Conservation (phyloP, 2,888 invertebrate genomes). For the Criorhina ranunculi region DNA sequence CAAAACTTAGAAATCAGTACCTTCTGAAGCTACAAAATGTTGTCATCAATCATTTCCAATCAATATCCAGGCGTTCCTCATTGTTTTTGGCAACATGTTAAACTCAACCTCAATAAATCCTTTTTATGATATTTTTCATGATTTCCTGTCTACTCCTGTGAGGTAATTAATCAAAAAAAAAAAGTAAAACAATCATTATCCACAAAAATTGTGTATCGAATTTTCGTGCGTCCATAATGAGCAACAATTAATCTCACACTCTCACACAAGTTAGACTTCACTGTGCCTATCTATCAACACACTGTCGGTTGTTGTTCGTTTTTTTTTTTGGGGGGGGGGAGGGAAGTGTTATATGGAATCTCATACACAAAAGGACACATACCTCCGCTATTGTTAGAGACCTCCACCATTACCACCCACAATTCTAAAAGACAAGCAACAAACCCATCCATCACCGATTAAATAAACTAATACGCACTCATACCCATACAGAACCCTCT, state of each 20-base stretch:
- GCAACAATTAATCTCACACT: slow-evolving; percentile 68
- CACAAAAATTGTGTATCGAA: slow-evolving; percentile 59
- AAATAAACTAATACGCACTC: slow-evolving; percentile 68
- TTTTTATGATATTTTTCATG: slow-evolving; percentile 43
- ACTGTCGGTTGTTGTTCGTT: neutral
- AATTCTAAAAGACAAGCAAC: slow-evolving; percentile 55
- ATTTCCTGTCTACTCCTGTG: slow-evolving; percentile 36
- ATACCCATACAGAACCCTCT: slow-evolving; percentile 5
- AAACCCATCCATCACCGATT: slow-evolving; percentile 72
- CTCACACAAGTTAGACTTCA: slow-evolving; percentile 4
- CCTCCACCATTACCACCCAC: slow-evolving; percentile 34
- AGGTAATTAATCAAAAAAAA: slow-evolving; percentile 66
- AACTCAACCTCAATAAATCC: slow-evolving; percentile 45
- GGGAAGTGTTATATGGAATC: slow-evolving; percentile 8
- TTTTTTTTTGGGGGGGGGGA: no score
- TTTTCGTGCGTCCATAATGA: slow-evolving; percentile 54
- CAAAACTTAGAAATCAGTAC: neutral
- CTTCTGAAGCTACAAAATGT: neutral
- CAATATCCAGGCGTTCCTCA: neutral
- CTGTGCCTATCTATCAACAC: slow-evolving; percentile 28
- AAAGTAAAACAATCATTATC: slow-evolving; percentile 55
- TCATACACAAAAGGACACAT: slow-evolving; percentile 26
- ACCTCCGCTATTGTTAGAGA: slow-evolving; percentile 36
- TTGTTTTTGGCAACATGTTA: slow-evolving; percentile 19
- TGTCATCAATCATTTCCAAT: neutral